These are phyloP conservation scores for Vultur gryphus DNA, from an alignment of 2,797 vertebrate species.

Conservation along the genomic window DNA sequence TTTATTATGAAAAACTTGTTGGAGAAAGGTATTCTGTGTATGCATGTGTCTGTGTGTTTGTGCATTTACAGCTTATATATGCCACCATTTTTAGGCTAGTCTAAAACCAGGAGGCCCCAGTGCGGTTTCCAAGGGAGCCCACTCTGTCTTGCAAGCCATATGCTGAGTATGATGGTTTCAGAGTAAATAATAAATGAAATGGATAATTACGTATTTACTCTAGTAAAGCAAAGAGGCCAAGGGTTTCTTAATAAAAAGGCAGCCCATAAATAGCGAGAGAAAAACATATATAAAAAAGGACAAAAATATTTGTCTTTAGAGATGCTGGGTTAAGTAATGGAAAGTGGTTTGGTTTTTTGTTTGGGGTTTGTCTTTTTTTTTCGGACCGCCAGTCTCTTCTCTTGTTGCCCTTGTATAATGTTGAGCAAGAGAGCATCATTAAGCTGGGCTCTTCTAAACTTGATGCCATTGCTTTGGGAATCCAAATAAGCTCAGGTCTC, in stretches of 20 bases:
- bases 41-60: neutral
- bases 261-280: neutral
- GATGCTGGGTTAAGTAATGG: neutral
- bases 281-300: neutral
- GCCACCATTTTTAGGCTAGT: neutral
- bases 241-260: neutral
- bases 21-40: neutral
- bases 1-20: neutral
- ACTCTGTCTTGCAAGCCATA: neutral
- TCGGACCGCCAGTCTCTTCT: neutral
- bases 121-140: neutral
- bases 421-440: neutral
- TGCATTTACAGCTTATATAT: neutral
- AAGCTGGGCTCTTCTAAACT: neutral
- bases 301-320: neutral
- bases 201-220: neutral
- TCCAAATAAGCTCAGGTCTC: neutral
- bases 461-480: neutral
- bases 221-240: neutral
- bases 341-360: neutral
- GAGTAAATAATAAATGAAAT: constrained; percentile 1
- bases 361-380: neutral
- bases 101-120: neutral
- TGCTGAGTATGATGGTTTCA: neutral
- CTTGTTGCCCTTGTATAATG: neutral